A percentile compares a stretch with the other conserved stretches of the same genome.
phyloP scores from a whole-genome alignment of 2,113 vertebrate species.

The Alligator sinensis region DNA sequence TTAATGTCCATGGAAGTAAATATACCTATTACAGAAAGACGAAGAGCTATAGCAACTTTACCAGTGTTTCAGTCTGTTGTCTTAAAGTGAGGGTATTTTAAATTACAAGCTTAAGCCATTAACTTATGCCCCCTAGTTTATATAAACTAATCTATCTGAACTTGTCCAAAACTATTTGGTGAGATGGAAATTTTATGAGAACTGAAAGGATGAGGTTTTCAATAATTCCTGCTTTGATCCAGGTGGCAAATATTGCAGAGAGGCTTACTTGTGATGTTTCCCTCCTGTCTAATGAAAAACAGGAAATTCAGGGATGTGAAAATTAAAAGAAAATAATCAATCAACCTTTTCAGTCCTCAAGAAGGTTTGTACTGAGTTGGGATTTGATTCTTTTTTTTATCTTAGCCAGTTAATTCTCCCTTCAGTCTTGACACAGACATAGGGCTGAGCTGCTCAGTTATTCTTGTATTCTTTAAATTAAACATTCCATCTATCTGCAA shows the following conservation, averaged over 20 bases:
- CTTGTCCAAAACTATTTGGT: constrained; percentile 1
- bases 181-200: neutral
- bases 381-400: neutral
- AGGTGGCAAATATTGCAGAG: neutral
- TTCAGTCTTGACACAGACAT: neutral
- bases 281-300: neutral
- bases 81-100: neutral
- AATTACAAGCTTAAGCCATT: neutral
- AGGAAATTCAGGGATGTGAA: neutral
- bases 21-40: neutral
- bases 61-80: neutral
- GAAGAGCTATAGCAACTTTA: constrained; percentile 5
- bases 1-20: neutral
- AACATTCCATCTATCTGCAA: neutral
- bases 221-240: neutral
- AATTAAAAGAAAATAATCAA: neutral
- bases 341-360: neutral
- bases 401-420: neutral
- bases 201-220: neutral
- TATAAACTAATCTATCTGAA: neutral
- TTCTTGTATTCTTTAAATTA: neutral
- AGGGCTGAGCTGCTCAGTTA: neutral
- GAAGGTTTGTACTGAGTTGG: neutral
- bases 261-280: neutral
- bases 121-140: neutral